phyloP scores from a whole-genome alignment of 2,797 vertebrate species.

The Erethizon dorsatum region DNA sequence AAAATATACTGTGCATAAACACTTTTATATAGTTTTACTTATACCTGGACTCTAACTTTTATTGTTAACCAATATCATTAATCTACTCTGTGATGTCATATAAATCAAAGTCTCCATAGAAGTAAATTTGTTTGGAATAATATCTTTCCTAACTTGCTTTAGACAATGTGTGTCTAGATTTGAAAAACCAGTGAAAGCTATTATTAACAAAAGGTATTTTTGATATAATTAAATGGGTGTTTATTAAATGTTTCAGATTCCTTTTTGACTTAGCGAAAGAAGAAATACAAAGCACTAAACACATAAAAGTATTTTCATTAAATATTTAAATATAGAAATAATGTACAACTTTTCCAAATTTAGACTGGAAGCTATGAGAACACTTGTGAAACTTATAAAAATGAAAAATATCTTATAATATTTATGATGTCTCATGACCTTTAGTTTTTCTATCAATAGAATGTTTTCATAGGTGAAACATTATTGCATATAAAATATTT shows the following conservation, averaged over 20 bases:
- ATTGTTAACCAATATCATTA: neutral
- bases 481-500: slow-evolving; percentile 45
- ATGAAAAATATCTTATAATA: neutral
- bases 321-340: neutral
- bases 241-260: slow-evolving; percentile 43
- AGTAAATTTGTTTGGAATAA: slow-evolving; percentile 13
- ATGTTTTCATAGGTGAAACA: neutral
- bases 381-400: slow-evolving; percentile 34
- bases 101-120: neutral
- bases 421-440: slow-evolving; percentile 25
- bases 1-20: neutral
- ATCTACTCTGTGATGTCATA: no score
- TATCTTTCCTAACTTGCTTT: neutral
- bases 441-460: neutral
- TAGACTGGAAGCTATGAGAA: neutral
- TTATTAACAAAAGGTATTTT: neutral
- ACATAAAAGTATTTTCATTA: slow-evolving; percentile 16
- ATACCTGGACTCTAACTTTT: neutral
- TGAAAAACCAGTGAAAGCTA: slow-evolving; percentile 60
- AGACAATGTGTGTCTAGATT: slow-evolving; percentile 5
- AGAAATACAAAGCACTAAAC: slow-evolving; percentile 28
- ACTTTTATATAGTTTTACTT: slow-evolving; percentile 9
- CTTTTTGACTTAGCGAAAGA: slow-evolving; percentile 58
- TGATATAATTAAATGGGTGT: slow-evolving; percentile 25
- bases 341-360: slow-evolving; percentile 56